phyloP scores from a whole-genome alignment of 1,140 invertebrate species.

The Hyles vespertilio region DNA sequence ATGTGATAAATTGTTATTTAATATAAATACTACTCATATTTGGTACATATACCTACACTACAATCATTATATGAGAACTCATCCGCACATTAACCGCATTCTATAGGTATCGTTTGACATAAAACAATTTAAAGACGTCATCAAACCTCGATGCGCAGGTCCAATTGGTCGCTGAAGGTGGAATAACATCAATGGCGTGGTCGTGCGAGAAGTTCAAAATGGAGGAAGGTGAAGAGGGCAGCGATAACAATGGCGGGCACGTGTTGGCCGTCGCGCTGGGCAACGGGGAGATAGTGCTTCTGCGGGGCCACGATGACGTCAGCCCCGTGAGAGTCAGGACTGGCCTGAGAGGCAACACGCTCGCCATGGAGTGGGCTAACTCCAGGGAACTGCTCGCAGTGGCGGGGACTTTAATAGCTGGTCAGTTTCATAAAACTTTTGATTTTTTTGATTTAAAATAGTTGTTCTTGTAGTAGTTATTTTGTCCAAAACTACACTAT shows the following conservation, averaged over 20 bases:
- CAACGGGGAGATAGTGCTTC: conserved; percentile 91
- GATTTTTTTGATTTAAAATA: neutral
- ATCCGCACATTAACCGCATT: no score
- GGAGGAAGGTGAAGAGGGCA: conserved; percentile 89
- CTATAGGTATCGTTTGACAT: no score
- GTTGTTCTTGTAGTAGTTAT: neutral
- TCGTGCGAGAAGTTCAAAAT: conserved; percentile 99
- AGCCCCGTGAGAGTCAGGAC: conserved; percentile 91
- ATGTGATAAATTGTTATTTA: no score
- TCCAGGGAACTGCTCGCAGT: conserved; percentile 94
- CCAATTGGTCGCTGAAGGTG: conserved; percentile 85
- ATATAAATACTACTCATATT: no score
- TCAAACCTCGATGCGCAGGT: conserved; percentile 79
- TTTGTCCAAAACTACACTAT: no score
- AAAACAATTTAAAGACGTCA: neutral
- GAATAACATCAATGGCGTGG: conserved; percentile 95
- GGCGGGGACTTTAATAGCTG: conserved; percentile 82
- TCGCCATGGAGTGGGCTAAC: conserved; percentile 97
- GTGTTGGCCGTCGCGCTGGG: conserved; percentile 92
- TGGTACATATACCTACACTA: no score
- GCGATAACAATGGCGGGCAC: conserved; percentile 73
- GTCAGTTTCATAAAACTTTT: conserved; percentile 24
- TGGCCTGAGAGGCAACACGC: conserved; percentile 83
- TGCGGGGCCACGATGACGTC: conserved; percentile 95
- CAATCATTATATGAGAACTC: no score